Percentiles rank a stretch among this genome's conserved stretches.
These are phyloP conservation scores for Nemotelus nigrinus DNA, from an alignment of 2,888 invertebrate species.

Conservation along the genomic window DNA sequence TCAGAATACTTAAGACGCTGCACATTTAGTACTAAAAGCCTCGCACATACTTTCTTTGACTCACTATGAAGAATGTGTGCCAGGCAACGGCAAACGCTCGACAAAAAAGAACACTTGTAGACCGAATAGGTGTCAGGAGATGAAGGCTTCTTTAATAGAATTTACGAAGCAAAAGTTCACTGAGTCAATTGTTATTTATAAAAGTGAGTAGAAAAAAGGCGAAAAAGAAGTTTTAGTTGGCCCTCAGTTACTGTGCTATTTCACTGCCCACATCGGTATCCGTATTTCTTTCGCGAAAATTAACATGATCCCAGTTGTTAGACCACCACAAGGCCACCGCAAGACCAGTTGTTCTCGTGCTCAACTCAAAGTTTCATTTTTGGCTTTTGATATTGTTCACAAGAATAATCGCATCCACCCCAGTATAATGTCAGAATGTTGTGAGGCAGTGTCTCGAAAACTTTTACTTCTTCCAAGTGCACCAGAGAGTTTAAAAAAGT, in stretches of 20 bases:
- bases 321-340: not conserved
- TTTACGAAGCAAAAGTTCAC: constrained; percentile 27
- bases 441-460: constrained; percentile 1
- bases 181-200: constrained; percentile 44
- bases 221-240: constrained; percentile 29
- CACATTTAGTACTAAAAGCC: too few relatives aligned
- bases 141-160: constrained; percentile 39
- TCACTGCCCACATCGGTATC: constrained; percentile 23
- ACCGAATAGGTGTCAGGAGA: constrained; percentile 41
- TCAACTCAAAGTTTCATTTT: constrained; percentile 29
- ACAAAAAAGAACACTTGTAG: constrained; percentile 18
- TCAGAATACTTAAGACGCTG: too few relatives aligned
- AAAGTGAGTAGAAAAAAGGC: constrained; percentile 28
- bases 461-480: not conserved
- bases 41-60: not conserved
- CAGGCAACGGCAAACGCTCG: not conserved
- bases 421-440: constrained; percentile 5
- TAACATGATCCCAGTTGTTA: constrained; percentile 37
- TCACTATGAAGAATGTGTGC: constrained; percentile 3
- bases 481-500: too few relatives aligned
- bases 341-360: constrained; percentile 15
- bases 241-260: constrained; percentile 11
- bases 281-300: constrained; percentile 30
- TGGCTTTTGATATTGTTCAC: constrained; percentile 19
- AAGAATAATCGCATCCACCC: not conserved